Evolutionary conservation across 2,797 vertebrate species (phyloP).

Genomic region (Otus scops): DNA sequence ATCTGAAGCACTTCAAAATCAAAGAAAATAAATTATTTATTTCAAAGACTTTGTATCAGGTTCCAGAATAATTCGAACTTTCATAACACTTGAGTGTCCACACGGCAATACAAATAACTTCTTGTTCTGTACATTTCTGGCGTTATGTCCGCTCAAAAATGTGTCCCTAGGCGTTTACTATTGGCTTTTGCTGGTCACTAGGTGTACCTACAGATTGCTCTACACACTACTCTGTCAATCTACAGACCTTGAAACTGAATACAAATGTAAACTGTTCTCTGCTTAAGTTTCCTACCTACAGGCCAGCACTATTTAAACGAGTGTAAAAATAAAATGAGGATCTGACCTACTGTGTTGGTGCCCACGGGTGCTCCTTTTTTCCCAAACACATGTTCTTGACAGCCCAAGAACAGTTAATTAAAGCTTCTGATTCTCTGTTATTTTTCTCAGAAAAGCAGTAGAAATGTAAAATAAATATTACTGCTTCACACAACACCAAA

Average conservation of each 20-base stretch:
- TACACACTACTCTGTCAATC: neutral
- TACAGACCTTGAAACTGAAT: neutral
- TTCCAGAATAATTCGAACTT: neutral
- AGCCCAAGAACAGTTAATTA: neutral
- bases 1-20: neutral
- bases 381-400: neutral
- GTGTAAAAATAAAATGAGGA: neutral
- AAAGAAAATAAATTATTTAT: neutral
- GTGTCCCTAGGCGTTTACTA: neutral
- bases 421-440: neutral
- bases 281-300: neutral
- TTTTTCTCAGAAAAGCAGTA: neutral
- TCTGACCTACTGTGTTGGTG: neutral
- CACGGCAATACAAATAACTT: neutral
- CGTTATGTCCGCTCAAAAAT: neutral
- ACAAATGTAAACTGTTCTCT: neutral
- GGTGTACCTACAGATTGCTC: neutral
- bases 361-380: neutral
- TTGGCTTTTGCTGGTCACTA: neutral
- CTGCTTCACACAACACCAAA: neutral
- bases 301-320: neutral
- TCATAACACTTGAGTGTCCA: neutral
- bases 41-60: neutral
- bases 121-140: neutral
- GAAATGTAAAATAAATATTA: constrained; percentile 3